Conservation (phyloP, 2,888 invertebrate genomes). For the Leucophenga montana region DNA sequence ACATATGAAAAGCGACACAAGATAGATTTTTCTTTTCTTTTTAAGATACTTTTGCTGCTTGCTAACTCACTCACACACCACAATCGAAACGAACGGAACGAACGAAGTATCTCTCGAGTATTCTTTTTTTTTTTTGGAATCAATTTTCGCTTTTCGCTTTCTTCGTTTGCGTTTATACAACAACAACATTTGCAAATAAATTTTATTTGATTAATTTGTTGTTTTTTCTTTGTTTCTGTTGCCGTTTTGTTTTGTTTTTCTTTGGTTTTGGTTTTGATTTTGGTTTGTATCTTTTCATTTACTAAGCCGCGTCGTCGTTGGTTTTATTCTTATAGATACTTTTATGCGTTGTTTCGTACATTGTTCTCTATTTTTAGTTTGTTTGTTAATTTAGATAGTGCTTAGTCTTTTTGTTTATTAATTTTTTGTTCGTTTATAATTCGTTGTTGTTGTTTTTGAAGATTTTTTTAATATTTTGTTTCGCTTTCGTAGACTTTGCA, state of each 20-base stretch:
- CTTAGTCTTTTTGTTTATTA: no score
- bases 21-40: constrained; percentile 7
- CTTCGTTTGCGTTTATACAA: constrained; percentile 45
- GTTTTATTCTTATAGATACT: neutral
- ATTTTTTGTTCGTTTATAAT: neutral
- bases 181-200: constrained; percentile 53
- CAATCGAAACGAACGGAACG: no score
- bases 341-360: no score
- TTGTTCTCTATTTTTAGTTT: no score
- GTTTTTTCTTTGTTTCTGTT: constrained; percentile 34
- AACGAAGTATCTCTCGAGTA: neutral
- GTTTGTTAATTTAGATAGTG: no score
- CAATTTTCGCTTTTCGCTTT: constrained; percentile 40
- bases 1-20: constrained; percentile 13
- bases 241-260: constrained; percentile 53
- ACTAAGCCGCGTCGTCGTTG: constrained; percentile 1
- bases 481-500: constrained; percentile 4
- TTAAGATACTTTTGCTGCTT: constrained; percentile 34
- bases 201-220: constrained; percentile 38
- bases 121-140: neutral
- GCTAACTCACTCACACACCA: constrained; percentile 17
- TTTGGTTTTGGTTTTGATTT: constrained; percentile 47
- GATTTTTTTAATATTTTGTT: neutral
- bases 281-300: constrained; percentile 42
- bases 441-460: neutral